Base-by-base conservation (phyloP, 2,888 invertebrate species). In the Cataglyphis rosenhaueri region DNA sequence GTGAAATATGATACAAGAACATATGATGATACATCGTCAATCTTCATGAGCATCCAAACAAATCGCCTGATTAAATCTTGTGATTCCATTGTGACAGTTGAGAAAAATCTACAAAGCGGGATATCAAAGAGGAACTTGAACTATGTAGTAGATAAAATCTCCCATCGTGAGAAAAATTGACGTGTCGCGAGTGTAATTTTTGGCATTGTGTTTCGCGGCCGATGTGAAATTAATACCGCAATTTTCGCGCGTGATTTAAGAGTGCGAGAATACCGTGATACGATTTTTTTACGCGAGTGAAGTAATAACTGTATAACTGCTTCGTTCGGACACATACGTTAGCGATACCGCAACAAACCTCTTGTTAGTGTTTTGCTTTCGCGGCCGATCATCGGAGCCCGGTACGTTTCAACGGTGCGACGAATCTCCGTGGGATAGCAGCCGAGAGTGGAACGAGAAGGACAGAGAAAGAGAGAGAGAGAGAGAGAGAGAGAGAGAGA, bases 321-420 rank as follows among this genome's bases (percentile, higher is more conserved):
- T 38, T 55, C 8, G 71, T 12, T 18, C 25, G 59, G 3, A 25
- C 70, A 41, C 1, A 59, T 21, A 59, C 38, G n/a, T 25, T 35
- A 8, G 25, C 48, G 66, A 62, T 21, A 61, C 41, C 18, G 35
- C 41, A 15, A 59, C 25, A 12, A 29, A 48, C 9, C n/a, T 32
- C 5, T 38, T 21, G 21, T 18, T 18, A 12, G 65, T 65, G 64
- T 65, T 75, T 75, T n/a, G 66, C 55, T 75, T 25, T 38, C 12
- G 66, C 38, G 52, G 12, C 25, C 25, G 21, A 35, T 41, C 41
- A 44, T 12, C 70, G 71, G 18, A 57, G 52, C 32, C 15, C 68
- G 35, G 32, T 15, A n/a, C 32, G 21, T 70, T 29, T 70, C 25
- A 52, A 35, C 66, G 9, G 32, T 62, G 64, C 25, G 35, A 35